Percentiles rank a stretch among this genome's conserved stretches.
These are phyloP conservation scores for Phenganax stokvisi DNA, from an alignment of 92 coral and sea anemone species.

Conservation along the genomic window DNA sequence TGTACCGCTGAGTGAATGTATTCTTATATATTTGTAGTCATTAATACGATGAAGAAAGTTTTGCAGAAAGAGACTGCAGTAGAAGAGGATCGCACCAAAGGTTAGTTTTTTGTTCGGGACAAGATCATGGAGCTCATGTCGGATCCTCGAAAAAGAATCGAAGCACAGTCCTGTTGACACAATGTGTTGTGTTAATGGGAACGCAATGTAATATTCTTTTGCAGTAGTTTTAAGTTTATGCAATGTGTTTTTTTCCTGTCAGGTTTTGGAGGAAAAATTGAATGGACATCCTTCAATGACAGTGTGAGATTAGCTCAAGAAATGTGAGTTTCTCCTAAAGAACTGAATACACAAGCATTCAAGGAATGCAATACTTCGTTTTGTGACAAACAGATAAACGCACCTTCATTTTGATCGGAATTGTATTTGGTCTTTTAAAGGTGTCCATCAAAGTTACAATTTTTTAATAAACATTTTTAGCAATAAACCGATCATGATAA, in stretches of 20 bases:
- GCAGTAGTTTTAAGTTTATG: background rate
- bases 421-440: background rate
- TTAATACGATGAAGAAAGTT: constrained; percentile 69
- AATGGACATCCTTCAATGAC: constrained; percentile 67
- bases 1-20: background rate
- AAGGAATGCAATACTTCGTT: background rate
- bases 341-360: background rate
- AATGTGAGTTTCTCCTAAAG: constrained; percentile 41
- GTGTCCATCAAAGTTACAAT: background rate
- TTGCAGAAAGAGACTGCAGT: constrained; percentile 50
- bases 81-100: constrained; percentile 48
- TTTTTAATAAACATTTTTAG: constrained; percentile 38
- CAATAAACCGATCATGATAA: constrained; percentile 72
- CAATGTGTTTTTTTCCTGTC: background rate
- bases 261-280: constrained; percentile 72
- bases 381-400: too few relatives aligned
- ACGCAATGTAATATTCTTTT: too few relatives aligned
- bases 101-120: constrained; percentile 8
- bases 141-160: too few relatives aligned
- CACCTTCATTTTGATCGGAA: too few relatives aligned
- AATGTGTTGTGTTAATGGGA: too few relatives aligned
- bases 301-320: constrained; percentile 63
- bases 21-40: constrained; percentile 50
- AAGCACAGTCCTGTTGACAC: too few relatives aligned
- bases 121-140: background rate